phyloP scores from a whole-genome alignment of 2,797 vertebrate species.

The Lagorchestes hirsutus region DNA sequence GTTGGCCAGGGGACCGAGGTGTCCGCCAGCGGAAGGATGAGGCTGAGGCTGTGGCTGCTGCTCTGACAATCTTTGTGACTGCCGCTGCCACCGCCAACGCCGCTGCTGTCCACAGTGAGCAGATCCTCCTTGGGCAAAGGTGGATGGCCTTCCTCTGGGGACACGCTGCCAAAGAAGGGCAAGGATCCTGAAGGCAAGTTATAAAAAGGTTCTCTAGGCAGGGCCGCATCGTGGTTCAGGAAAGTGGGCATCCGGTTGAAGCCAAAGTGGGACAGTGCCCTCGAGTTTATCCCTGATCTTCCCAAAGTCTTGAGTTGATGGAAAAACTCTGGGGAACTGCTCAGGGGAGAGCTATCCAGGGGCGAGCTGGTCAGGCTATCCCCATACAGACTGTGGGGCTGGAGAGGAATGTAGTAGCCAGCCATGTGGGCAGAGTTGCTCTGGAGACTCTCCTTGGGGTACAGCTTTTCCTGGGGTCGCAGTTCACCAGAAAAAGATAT shows the following conservation, averaged over 20 bases:
- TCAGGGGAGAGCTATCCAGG: not conserved
- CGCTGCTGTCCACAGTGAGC: conserved; percentile 44
- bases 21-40: not conserved
- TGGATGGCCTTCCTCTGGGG: conserved; percentile 73
- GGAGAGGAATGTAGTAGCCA: conserved; percentile 80
- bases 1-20: not conserved
- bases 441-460: conserved; percentile 83
- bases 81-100: not conserved
- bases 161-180: conserved; percentile 84
- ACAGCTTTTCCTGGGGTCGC: conserved; percentile 79
- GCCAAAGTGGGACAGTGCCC: conserved; percentile 81
- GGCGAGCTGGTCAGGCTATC: conserved; percentile 81
- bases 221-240: conserved; percentile 79
- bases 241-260: conserved; percentile 82
- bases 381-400: conserved; percentile 80
- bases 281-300: conserved; percentile 84
- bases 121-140: conserved; percentile 83
- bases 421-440: conserved; percentile 77
- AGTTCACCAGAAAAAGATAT: conserved; percentile 84
- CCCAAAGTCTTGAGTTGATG: conserved; percentile 88
- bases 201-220: conserved; percentile 82
- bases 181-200: conserved; percentile 70
- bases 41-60: not conserved
- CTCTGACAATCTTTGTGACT: not conserved
- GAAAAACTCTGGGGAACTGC: conserved; percentile 84